Evolutionary conservation across 2,888 invertebrate species (phyloP), one percentile per base, ranked within the genome.

Genomic region (Luperina testacea): DNA sequence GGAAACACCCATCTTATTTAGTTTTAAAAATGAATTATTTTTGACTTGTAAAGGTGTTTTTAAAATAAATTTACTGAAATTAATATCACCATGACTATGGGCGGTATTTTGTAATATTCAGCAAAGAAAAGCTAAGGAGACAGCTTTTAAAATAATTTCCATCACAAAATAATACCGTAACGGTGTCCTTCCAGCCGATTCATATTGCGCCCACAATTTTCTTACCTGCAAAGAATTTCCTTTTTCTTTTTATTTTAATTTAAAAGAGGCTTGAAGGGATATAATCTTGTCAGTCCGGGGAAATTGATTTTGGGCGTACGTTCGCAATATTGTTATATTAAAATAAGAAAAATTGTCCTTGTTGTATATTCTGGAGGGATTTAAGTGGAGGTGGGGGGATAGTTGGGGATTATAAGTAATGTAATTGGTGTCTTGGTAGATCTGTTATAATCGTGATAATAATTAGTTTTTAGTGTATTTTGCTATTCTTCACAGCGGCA

Each of bases 171-270:
- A 85, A 86, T 51, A 72, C 27, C n/a, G 5, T 38, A 48, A 53
- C 80, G 80, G 70, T 84, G 70, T 80, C 82, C 51, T 15, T n/a
- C 65, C 78, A 72, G 59, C 67, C 73, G 65, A 80, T 83, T 83
- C 78, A 77, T 82, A 83, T 80, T 64, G 72, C 77, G 72, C 27
- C 75, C 68, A 84, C 68, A 82, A 77, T 80, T 61, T 77, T 80
- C 75, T 42, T 85, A 81, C 82, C 81, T 84, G 75, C 72, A 74
- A 73, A 88, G 76, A 82, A 80, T 75, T 83, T 67, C 63, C 57
- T 79, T 80, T 80, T 69, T 84, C 84, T 84, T 84, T 82, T 87
- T 84, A 87, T 90, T 89, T 88, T 88, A 84, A 88, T 88, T 90
- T 90, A 88, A 88, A 90, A 79, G 79, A 82, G 74, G 78, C 88